Percentiles rank a stretch among this genome's conserved stretches.
phyloP scores from a whole-genome alignment of 2,888 invertebrate genomes.

The Amiota mariae region DNA sequence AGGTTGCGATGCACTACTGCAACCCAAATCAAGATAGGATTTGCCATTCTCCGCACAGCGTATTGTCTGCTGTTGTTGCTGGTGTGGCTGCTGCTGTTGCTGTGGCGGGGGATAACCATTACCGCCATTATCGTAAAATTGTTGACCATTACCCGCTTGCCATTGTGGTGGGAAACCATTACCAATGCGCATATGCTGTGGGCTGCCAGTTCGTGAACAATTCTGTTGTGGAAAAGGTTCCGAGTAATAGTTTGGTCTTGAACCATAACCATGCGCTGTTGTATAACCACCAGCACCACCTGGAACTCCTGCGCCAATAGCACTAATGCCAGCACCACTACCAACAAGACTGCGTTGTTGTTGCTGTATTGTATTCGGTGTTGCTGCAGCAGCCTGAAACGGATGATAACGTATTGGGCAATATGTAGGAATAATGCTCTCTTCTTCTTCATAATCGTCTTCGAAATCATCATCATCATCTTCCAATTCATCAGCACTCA shows the following conservation, averaged over 20 bases:
- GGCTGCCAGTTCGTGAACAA: constrained; percentile 73
- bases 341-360: constrained; percentile 40
- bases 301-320: constrained; percentile 35
- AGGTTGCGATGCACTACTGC: constrained; percentile 74
- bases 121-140: constrained; percentile 51
- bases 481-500: constrained; percentile 72
- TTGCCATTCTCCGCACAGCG: constrained; percentile 92
- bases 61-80: constrained; percentile 89
- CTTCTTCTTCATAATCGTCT: constrained; percentile 74
- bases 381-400: constrained; percentile 53
- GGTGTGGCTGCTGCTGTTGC: constrained; percentile 55
- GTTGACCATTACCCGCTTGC: constrained; percentile 51
- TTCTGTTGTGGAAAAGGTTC: constrained; percentile 74
- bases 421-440: constrained; percentile 73
- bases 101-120: constrained; percentile 33
- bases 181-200: constrained; percentile 74
- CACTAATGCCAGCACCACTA: constrained; percentile 37
- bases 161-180: constrained; percentile 64
- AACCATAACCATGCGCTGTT: constrained; percentile 65
- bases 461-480: constrained; percentile 74
- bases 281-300: constrained; percentile 54
- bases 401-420: constrained; percentile 71
- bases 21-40: constrained; percentile 88
- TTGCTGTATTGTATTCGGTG: constrained; percentile 51
- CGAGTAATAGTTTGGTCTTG: constrained; percentile 72